Conservation (phyloP, 2,888 invertebrate genomes). For the Cheilosia grossa region DNA sequence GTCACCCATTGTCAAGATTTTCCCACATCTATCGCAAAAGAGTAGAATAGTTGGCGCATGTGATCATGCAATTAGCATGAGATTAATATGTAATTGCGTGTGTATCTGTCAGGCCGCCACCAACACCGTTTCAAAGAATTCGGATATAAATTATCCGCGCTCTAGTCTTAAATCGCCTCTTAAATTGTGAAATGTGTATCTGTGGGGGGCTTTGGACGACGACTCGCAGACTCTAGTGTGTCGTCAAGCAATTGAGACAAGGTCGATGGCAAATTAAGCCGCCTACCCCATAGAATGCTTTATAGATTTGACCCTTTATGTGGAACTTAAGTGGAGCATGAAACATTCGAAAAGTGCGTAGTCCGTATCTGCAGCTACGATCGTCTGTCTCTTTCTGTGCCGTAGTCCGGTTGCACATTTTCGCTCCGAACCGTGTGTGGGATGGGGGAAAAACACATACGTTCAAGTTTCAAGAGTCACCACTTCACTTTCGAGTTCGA, state of each 20-base stretch:
- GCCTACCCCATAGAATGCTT: not conserved
- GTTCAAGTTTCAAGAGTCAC: conserved; percentile 26
- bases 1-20: conserved; percentile 52
- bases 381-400: not conserved
- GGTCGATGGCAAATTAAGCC: conserved; percentile 51
- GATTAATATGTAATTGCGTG: conserved; percentile 47
- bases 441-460: conserved; percentile 13
- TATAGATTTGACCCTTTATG: conserved; percentile 64
- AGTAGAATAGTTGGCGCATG: conserved; percentile 62
- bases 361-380: conserved; percentile 11
- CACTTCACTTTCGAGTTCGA: conserved; percentile 52
- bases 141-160: conserved; percentile 42
- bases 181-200: conserved; percentile 32
- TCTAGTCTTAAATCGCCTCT: conserved; percentile 33
- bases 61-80: conserved; percentile 70
- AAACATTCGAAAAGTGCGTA: conserved; percentile 20
- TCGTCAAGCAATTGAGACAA: conserved; percentile 62
- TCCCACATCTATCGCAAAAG: conserved; percentile 59
- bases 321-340: conserved; percentile 22
- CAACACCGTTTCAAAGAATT: conserved; percentile 55
- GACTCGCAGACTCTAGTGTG: conserved; percentile 19
- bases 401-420: conserved; percentile 21
- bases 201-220: conserved; percentile 2
- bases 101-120: conserved; percentile 34
- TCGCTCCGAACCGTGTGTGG: conserved; percentile 37